phyloP scores from a whole-genome alignment of 2,113 vertebrate genomes.

The Onychorhynchus coronatus region DNA sequence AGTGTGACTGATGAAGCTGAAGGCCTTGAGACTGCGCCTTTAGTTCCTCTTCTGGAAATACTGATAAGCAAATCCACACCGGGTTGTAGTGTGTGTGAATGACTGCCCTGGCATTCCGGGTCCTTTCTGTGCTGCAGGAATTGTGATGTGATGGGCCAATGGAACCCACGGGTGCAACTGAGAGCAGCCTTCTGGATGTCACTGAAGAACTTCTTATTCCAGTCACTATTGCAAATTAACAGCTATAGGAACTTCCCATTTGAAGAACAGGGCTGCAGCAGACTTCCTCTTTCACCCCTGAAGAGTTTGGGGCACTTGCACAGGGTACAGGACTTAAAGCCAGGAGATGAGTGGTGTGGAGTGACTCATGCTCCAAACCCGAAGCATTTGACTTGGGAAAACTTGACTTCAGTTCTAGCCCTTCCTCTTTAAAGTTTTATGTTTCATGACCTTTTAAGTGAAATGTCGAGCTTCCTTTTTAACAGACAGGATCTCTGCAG shows the following conservation, averaged over 20 bases:
- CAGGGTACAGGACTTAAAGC: background rate
- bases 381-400: slow-evolving; percentile 30
- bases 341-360: background rate
- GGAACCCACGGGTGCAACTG: background rate
- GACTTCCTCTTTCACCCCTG: slow-evolving; percentile 13
- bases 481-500: background rate
- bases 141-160: background rate
- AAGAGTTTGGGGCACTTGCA: background rate
- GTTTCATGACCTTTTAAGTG: slow-evolving; percentile 5
- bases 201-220: background rate
- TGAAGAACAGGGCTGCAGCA: background rate
- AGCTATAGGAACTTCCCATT: background rate
- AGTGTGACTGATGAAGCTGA: background rate
- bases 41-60: background rate
- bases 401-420: background rate
- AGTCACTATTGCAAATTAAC: background rate
- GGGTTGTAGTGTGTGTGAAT: background rate
- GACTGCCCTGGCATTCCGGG: background rate
- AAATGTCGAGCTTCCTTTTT: slow-evolving; percentile 49
- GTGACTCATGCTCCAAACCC: slow-evolving; percentile 45
- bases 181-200: background rate
- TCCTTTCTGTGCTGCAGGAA: background rate
- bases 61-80: accelerated
- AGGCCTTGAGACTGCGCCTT: background rate
- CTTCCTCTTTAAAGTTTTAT: slow-evolving; percentile 35